A percentile compares a stretch with the other conserved stretches of the same genome.
phyloP scores from a whole-genome alignment of 2,113 vertebrate species.

The Alligator sinensis region DNA sequence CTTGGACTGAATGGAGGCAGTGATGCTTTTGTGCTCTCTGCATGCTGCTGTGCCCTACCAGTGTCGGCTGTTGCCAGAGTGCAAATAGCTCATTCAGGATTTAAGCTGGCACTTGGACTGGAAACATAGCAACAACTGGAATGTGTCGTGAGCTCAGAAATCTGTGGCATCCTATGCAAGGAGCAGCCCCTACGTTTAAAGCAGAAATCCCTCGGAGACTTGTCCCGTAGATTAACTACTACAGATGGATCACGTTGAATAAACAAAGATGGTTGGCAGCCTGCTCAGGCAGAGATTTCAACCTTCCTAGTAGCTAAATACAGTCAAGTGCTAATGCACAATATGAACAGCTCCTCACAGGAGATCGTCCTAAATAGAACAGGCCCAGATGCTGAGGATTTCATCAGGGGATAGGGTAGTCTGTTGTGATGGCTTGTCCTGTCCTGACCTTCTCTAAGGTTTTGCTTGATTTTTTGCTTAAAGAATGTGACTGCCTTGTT shows the following conservation, averaged over 20 bases:
- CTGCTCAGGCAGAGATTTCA: neutral
- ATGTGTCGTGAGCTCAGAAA: neutral
- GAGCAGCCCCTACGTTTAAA: slow-evolving; percentile 37
- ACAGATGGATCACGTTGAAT: neutral
- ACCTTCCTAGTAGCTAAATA: neutral
- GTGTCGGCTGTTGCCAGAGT: neutral
- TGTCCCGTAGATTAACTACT: neutral
- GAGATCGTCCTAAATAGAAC: neutral
- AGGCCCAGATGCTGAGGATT: neutral
- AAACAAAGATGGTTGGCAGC: neutral
- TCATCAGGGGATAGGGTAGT: neutral
- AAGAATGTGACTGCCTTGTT: neutral
- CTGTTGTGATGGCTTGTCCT: neutral
- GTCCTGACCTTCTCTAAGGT: neutral
- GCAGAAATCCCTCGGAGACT: neutral
- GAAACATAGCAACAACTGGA: neutral
- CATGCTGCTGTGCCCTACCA: neutral
- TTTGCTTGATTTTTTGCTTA: slow-evolving; percentile 29
- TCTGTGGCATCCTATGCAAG: slow-evolving; percentile 19
- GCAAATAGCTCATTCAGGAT: neutral
- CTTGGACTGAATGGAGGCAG: slow-evolving; percentile 1
- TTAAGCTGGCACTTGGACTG: neutral
- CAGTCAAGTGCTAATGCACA: neutral
- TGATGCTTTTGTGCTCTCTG: neutral
- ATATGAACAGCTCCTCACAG: neutral